Base-by-base conservation (phyloP, 2,113 vertebrate species). In the Ictalurus furcatus region DNA sequence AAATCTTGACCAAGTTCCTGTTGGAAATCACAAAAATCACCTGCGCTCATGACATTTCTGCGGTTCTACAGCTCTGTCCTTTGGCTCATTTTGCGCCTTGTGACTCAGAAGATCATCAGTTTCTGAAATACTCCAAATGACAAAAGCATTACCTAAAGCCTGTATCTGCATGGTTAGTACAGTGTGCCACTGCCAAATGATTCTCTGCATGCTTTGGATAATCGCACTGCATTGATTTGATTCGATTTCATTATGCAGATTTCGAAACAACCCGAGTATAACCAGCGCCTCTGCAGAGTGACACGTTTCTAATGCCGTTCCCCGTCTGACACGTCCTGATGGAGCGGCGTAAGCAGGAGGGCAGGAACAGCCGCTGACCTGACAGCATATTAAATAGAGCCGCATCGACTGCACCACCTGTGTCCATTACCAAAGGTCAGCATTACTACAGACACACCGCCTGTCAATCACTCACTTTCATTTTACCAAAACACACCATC, bases 331-430 rank as follows among this genome's bases (percentile, higher is more conserved):
- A 84, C 54, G 28, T 63, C 80, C 67, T 88, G 56, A 78, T 88
- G 65, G 78, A 86, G 23, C 61, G 44, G n/a, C 61, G 44, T 76
- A 79, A 78, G 79, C 85, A 79, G 76, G 58, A 37, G 17, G 21
- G 81, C 78, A 86, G 76, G 76, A 61, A 48, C 61, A 52, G 58
- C 44, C 80, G 74, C 71, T 84, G 84, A 88, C 52, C 87, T 48
- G 71, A 28, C 71, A 63, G 61, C 83, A 54, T 59, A 59, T 61
- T 79, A 74, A 88, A 59, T 4, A 30, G 89, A 63, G 84, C 40
- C 25, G 34, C 59, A 34, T 86, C 74, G 82, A 56, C 56, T 88
- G 80, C 58, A 23, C 88, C 90, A 91, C 89, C 90, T 91, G 90
- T 85, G 89, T 74, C 84, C 71, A 52, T 69, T 73, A 80, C 59